phyloP scores from a whole-genome alignment of 2,797 vertebrate genomes.

The Thalassophryne amazonica region DNA sequence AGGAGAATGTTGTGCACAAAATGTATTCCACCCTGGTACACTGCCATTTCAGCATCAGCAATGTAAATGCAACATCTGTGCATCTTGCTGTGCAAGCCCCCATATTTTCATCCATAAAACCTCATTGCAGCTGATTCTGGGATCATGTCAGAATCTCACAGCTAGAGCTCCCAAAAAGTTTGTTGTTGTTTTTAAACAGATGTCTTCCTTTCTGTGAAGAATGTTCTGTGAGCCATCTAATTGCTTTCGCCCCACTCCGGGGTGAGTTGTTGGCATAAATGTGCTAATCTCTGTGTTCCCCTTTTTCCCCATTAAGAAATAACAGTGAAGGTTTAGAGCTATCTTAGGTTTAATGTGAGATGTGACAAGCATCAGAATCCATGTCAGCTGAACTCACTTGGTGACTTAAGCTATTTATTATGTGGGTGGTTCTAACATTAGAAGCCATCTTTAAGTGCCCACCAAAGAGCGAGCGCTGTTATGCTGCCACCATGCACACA shows the following conservation, averaged over 20 bases:
- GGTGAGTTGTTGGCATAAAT: constrained; percentile 44
- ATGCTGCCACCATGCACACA: neutral
- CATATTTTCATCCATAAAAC: neutral
- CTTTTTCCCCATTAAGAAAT: constrained; percentile 35
- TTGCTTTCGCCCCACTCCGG: constrained; percentile 25
- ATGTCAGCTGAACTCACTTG: constrained; percentile 6
- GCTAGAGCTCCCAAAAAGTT: neutral
- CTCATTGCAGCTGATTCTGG: constrained; percentile 1
- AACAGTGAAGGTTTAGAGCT: constrained; percentile 9
- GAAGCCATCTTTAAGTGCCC: neutral
- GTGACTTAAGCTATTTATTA: constrained; percentile 19
- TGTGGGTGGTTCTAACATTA: neutral
- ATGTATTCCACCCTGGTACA: constrained; percentile 18
- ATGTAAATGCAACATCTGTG: neutral
- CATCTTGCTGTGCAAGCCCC: neutral
- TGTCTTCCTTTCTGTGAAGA: neutral
- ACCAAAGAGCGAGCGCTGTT: neutral
- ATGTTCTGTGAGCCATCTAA: constrained; percentile 11
- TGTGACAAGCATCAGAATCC: constrained; percentile 13
- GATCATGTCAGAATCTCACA: neutral
- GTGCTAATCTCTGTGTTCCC: constrained; percentile 11
- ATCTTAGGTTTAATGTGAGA: constrained; percentile 36
- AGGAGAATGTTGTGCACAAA: constrained; percentile 65
- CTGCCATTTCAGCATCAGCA: neutral
- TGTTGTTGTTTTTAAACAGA: neutral